Conservation (phyloP, 2,797 vertebrate genomes). For the Notolepis coatsorum region DNA sequence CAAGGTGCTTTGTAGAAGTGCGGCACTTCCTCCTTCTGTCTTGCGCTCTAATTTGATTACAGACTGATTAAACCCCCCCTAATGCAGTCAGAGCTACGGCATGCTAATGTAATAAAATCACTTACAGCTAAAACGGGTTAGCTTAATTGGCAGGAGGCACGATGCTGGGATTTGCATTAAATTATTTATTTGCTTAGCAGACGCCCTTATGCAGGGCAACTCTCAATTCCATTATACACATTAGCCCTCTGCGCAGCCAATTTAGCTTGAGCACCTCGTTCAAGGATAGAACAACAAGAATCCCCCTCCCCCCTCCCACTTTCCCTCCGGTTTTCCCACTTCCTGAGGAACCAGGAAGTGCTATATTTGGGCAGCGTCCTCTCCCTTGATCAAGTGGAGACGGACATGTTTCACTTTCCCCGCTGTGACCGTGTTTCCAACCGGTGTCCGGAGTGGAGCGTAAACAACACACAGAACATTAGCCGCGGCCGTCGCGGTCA, state of each 20-base stretch:
- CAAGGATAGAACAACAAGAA: constrained; percentile 75
- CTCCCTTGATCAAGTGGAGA: neutral
- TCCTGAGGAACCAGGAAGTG: constrained; percentile 50
- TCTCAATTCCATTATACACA: constrained; percentile 82
- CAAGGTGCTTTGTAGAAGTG: constrained; percentile 74
- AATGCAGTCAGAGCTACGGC: constrained; percentile 84
- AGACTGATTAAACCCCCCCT: constrained; percentile 84
- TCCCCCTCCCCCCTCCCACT: constrained; percentile 2
- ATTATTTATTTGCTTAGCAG: constrained; percentile 86
- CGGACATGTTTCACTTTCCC: constrained; percentile 11
- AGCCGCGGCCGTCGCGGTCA: constrained; percentile 48
- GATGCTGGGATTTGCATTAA: constrained; percentile 83
- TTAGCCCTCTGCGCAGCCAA: constrained; percentile 78
- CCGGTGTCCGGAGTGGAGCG: constrained; percentile 28
- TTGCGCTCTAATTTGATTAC: constrained; percentile 82
- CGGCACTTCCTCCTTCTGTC: constrained; percentile 78
- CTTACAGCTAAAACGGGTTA: constrained; percentile 86
- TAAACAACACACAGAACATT: constrained; percentile 51
- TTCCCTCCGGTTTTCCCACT: constrained; percentile 28
- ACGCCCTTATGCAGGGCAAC: constrained; percentile 74
- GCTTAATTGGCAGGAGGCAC: constrained; percentile 85
- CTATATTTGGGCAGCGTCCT: constrained; percentile 1
- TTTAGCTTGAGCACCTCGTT: constrained; percentile 75
- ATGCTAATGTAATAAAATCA: constrained; percentile 87
- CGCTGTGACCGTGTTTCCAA: constrained; percentile 28